Conservation (phyloP, 2,888 invertebrate species). For the Drosophila engyochracea region DNA sequence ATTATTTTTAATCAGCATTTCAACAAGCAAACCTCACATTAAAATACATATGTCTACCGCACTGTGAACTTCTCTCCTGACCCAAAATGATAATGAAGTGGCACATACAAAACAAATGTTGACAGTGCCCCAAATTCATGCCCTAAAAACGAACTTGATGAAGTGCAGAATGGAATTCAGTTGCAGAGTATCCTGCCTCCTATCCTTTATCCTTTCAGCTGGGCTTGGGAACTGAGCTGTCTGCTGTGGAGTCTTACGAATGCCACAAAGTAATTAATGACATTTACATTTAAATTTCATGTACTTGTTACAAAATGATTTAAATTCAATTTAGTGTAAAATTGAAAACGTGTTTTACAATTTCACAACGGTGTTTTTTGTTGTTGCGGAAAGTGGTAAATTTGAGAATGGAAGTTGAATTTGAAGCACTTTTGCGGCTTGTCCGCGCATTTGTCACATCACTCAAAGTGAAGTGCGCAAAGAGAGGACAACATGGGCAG, state of each 20-base stretch:
- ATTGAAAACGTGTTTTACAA: slow-evolving; percentile 66
- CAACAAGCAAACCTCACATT: background rate
- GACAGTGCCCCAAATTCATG: background rate
- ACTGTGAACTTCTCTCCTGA: slow-evolving; percentile 23
- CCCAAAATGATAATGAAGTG: slow-evolving; percentile 11
- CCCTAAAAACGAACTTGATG: background rate
- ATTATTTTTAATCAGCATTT: background rate
- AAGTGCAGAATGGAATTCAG: background rate
- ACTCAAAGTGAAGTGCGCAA: slow-evolving; percentile 62
- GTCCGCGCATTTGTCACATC: slow-evolving; percentile 74
- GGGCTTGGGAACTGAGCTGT: slow-evolving; percentile 30
- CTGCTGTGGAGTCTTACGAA: slow-evolving; percentile 11
- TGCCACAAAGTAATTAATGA: slow-evolving; percentile 61
- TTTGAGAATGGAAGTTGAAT: slow-evolving; percentile 13
- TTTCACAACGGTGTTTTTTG: slow-evolving; percentile 33
- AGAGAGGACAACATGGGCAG: slow-evolving; percentile 2
- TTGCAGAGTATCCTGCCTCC: background rate
- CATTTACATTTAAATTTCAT: slow-evolving; percentile 65
- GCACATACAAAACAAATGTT: slow-evolving; percentile 6
- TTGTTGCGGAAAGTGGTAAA: slow-evolving; percentile 10
- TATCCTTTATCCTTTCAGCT: background rate
- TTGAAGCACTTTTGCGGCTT: slow-evolving; percentile 66
- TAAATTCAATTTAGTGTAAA: slow-evolving; percentile 66
- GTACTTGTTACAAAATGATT: slow-evolving; percentile 65
- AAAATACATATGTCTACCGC: background rate